Evolutionary conservation across 2,888 invertebrate species (phyloP).

Genomic region (Cylloceria caligata): DNA sequence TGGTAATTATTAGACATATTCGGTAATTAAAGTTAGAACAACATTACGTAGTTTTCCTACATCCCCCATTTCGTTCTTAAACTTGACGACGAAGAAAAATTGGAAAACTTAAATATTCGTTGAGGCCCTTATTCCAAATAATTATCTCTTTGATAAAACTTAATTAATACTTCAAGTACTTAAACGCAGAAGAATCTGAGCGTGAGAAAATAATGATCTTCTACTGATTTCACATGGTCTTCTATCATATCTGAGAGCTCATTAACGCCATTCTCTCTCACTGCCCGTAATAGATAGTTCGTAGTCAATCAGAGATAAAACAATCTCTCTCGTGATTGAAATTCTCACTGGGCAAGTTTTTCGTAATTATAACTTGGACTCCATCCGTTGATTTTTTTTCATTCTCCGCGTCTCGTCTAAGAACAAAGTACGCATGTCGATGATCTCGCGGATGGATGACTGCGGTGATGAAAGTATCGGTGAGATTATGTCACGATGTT

Average conservation of each 20-base stretch:
- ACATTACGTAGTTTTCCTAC: no score
- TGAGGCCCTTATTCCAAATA: no score
- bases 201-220: constrained; percentile 43
- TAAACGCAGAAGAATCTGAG: not conserved
- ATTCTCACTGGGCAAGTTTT: constrained; percentile 1
- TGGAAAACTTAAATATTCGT: no score
- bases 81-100: no score
- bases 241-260: constrained; percentile 36
- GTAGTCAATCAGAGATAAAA: constrained; percentile 43
- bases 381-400: not conserved
- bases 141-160: no score
- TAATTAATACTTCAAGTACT: constrained; percentile 4
- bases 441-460: constrained; percentile 6
- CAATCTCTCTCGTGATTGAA: constrained; percentile 25
- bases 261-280: constrained; percentile 54
- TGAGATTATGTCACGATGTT: not conserved
- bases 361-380: not conserved
- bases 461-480: constrained; percentile 9
- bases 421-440: constrained; percentile 8
- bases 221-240: constrained; percentile 13
- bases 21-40: no score
- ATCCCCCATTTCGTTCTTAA: no score
- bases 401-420: not conserved
- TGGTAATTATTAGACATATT: no score
- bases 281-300: constrained; percentile 34